phyloP scores from a whole-genome alignment of 2,797 vertebrate genomes.

The Caiman crocodilus region DNA sequence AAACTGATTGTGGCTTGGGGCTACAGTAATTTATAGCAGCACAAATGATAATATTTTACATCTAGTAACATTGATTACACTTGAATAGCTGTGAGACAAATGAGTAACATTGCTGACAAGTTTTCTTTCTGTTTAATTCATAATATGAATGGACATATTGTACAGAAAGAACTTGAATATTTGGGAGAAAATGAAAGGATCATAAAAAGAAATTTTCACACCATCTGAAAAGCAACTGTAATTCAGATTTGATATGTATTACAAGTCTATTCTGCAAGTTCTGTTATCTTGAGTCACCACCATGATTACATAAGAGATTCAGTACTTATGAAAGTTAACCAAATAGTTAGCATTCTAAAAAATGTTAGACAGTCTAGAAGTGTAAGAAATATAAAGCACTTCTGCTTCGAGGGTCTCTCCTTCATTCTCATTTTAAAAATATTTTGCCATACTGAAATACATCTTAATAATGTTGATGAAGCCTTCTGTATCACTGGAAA shows the following conservation, averaged over 20 bases:
- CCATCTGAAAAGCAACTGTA: constrained; percentile 12
- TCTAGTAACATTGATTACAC: not conserved
- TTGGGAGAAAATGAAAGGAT: not conserved
- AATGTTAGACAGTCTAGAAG: not conserved
- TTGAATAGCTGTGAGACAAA: not conserved
- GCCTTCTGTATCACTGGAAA: not conserved
- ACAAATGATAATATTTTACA: not conserved
- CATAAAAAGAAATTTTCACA: not conserved
- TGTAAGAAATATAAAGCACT: not conserved
- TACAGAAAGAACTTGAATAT: not conserved
- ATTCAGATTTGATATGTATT: not conserved
- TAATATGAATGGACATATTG: not conserved
- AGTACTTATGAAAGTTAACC: not conserved
- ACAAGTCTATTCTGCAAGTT: constrained; percentile 3
- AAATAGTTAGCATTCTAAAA: not conserved
- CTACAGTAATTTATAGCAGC: not conserved
- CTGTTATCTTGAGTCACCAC: not conserved
- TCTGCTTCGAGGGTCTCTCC: too few species aligned
- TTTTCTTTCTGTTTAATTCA: not conserved
- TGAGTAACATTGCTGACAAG: not conserved
- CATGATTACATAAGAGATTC: not conserved
- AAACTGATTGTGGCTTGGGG: not conserved
- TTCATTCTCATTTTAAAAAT: not conserved
- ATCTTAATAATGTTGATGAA: not conserved
- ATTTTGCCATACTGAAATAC: not conserved